Percentiles rank a stretch among this genome's conserved stretches.
Evolutionary conservation across 2,888 invertebrate species (phyloP).

Genomic region (Eupithecia tripunctaria): DNA sequence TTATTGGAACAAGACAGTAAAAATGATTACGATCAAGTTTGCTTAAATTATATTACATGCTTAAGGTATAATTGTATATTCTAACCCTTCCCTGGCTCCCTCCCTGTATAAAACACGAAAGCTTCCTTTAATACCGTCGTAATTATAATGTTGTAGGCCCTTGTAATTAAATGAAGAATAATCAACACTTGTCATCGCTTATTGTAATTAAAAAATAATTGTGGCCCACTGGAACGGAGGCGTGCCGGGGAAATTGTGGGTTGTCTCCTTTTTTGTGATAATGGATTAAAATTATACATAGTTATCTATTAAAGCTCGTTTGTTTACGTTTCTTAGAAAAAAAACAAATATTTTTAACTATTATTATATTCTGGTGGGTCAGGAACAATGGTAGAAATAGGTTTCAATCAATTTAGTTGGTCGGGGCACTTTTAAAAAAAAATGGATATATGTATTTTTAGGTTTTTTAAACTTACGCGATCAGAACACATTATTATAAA

Average conservation of each 20-base stretch:
- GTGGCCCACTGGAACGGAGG: conserved; percentile 43
- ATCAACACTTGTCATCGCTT: conserved; percentile 67
- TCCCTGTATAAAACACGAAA: conserved; percentile 19
- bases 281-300: conserved; percentile 27
- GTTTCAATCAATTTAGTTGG: too few relatives aligned
- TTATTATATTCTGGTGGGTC: too few relatives aligned
- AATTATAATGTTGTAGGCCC: conserved; percentile 56
- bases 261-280: conserved; percentile 27
- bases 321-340: neutral
- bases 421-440: too few relatives aligned
- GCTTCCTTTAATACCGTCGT: conserved; percentile 45
- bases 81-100: conserved; percentile 8
- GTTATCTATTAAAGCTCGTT: neutral
- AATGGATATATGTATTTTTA: too few relatives aligned
- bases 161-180: conserved; percentile 64
- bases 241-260: conserved; percentile 27
- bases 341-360: too few relatives aligned
- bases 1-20: too few relatives aligned
- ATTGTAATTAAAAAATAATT: conserved; percentile 66
- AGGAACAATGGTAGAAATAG: too few relatives aligned
- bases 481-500: too few relatives aligned
- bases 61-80: neutral
- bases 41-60: too few relatives aligned
- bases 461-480: too few relatives aligned
- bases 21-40: too few relatives aligned